A percentile compares a stretch with the other conserved stretches of the same genome.
Evolutionary conservation across 1,140 invertebrate genomes (phyloP).

Genomic region (Neuroterus valhalla): DNA sequence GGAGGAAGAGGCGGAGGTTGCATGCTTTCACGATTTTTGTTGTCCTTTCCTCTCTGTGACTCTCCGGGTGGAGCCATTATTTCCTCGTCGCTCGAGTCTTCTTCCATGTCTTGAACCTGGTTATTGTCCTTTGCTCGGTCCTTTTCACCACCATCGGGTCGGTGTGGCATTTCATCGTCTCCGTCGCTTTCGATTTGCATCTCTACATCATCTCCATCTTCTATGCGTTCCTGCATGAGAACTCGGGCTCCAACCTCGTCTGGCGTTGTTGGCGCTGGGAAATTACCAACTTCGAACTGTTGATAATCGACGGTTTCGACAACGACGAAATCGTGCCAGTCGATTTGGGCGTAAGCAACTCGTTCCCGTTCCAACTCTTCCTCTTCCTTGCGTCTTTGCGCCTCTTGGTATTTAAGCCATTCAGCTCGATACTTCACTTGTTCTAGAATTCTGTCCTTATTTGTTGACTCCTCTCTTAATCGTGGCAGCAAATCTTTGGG

Average conservation of each 20-base stretch:
- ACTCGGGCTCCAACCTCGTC: constrained; percentile 96
- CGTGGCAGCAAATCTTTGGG: constrained; percentile 92
- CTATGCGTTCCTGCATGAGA: constrained; percentile 86
- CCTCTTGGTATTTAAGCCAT: constrained; percentile 96
- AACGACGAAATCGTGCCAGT: constrained; percentile 99
- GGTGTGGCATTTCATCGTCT: constrained; percentile 83
- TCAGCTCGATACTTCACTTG: constrained; percentile 96
- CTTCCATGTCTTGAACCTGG: constrained; percentile 92
- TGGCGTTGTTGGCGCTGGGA: constrained; percentile 97
- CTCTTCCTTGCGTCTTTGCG: constrained; percentile 93
- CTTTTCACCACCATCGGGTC: constrained; percentile 78
- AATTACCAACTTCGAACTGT: constrained; percentile 95
- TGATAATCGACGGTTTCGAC: constrained; percentile 99
- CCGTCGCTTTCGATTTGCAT: constrained; percentile 86
- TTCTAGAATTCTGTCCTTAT: constrained; percentile 87
- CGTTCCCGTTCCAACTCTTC: constrained; percentile 96
- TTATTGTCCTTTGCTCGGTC: constrained; percentile 81
- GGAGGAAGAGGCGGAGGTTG: constrained; percentile 87
- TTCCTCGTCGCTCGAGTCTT: constrained; percentile 87
- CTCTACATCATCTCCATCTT: constrained; percentile 81
- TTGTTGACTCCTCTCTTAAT: constrained; percentile 86
- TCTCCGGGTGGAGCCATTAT: constrained; percentile 68
- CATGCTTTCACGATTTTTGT: constrained; percentile 70
- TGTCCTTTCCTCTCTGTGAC: constrained; percentile 71
- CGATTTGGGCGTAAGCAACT: constrained; percentile 97